Base-by-base conservation (phyloP, 2,113 vertebrate species). In the Nanorana parkeri region DNA sequence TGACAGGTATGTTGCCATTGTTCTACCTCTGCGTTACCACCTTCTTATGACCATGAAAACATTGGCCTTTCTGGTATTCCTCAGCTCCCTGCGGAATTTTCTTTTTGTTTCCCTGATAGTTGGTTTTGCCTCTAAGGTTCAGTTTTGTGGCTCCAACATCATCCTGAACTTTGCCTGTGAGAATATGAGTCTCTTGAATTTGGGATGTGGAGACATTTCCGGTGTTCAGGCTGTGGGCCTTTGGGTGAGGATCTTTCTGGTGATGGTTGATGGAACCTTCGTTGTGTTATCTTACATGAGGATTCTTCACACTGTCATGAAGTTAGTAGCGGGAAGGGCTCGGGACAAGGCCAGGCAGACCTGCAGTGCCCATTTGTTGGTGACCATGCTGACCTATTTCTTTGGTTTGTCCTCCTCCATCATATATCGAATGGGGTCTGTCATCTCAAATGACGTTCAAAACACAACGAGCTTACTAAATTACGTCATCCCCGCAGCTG, bases 391-490 rank as follows among this genome's bases (percentile, higher is more conserved):
- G 0, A 88, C 94, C 78, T 93, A 94, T 75, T 86, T 90, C n/a
- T 92, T 93, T 19, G 92, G 93, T 1, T 90, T 92, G 51, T 83
- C 94, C 36, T 90, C 92, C 0, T 94, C 95, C 83, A 86, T 94
- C 0, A 90, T 90, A 32, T 91, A 87, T 78, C 90, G 87, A 10
- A 63, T 93, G 17, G 82, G 86, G 51, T 7, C 8, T 1, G 8
- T 24, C 2, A 20, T 78, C 29, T 66, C 63, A 15, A 6, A 13
- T 3, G 61, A 78, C 21, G 24, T 54, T 54, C 47, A 78, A 61
- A 78, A 78, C 24, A 16, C 67, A 3, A 29, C 78, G 10, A 77
- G 47, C 23, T 20, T 68, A 2, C 13, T 83, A 29, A 64, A 77
- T 32, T 60, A 68, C 24, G 26, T 65, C 13, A 28, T 84, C 13